Evolutionary conservation across 92 coral and sea anemone genomes (phyloP), one percentile per base, ranked within the genome.

Genomic region (Zoanthus sociatus): DNA sequence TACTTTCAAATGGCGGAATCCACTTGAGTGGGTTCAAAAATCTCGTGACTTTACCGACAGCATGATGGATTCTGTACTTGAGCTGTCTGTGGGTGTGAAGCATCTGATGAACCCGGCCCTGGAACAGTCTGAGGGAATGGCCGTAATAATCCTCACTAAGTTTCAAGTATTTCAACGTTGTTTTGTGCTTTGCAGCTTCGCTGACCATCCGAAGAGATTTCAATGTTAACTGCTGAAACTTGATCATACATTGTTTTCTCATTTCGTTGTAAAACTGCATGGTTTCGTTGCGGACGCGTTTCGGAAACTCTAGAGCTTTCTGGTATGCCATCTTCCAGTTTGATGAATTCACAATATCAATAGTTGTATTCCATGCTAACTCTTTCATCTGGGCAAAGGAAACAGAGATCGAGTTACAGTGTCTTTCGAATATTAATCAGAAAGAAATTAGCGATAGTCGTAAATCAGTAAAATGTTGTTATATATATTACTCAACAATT

Each of bases 1-100:
- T 91, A 97, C 99, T 95, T 85, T 95, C 96, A 64, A 94, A 95
- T 17, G 99, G 99, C 64, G 99, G 99, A 32, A 97, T 89, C 99
- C 99, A 97, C 78, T 87, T 84, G 53, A 93, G 63, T 12, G 99
- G 99, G 90, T 79, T 94, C 58, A 94, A 71, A 16, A 89, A 48
- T 46, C 82, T 88, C 67, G 91, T 86, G 20, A 93, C 71, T 77
- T 90, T 83, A 74, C 88, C 72, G 30, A 95, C 74, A 51, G 76
- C 83, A 74, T 96, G 96, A 30, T 88, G 47, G 66, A 93, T 66
- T 63, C 95, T 91, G 86, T 91, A 91, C 21, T 81, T 88, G 93
- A 92, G 76, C 84, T 91, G 87, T 33, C 91, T 91, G 88, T 94
- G 92, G 56, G 87, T 66, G 64, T 90, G 87, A 20, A 92, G 86